phyloP scores from a whole-genome alignment of 2,797 vertebrate genomes.

The Taeniopygia guttata region DNA sequence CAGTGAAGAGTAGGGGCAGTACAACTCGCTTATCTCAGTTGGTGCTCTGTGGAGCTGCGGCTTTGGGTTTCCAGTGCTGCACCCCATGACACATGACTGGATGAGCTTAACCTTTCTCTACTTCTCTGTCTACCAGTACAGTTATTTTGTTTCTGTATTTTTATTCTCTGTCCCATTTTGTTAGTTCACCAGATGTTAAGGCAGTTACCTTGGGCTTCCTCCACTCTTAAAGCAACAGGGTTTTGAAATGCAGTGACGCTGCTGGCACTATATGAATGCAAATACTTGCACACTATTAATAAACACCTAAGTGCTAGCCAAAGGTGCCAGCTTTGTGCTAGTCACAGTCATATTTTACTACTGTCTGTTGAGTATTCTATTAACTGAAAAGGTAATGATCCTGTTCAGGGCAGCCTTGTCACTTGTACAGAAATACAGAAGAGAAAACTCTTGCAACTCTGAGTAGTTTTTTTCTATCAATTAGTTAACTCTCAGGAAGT shows the following conservation, averaged over 20 bases:
- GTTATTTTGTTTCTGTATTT: background rate
- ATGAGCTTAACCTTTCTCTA: background rate
- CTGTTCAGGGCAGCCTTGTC: background rate
- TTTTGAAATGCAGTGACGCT: background rate
- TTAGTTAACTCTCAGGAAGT: slow-evolving; percentile 55
- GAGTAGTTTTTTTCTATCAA: slow-evolving; percentile 14
- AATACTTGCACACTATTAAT: background rate
- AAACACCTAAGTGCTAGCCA: background rate
- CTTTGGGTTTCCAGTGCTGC: background rate
- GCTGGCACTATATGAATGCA: background rate
- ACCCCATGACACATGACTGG: background rate
- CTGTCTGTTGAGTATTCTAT: background rate
- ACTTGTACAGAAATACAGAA: background rate
- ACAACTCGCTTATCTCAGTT: background rate
- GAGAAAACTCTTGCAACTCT: slow-evolving; percentile 21
- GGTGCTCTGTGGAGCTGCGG: rapidly evolving
- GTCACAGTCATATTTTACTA: background rate
- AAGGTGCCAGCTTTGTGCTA: background rate
- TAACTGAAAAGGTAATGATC: background rate
- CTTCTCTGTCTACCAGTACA: background rate
- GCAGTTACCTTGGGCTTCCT: background rate
- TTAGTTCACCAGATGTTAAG: background rate
- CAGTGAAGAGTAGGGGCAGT: background rate
- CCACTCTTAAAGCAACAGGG: background rate
- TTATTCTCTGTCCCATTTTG: background rate